Conservation (phyloP, 2,113 vertebrate species). For the Noctilio leporinus region DNA sequence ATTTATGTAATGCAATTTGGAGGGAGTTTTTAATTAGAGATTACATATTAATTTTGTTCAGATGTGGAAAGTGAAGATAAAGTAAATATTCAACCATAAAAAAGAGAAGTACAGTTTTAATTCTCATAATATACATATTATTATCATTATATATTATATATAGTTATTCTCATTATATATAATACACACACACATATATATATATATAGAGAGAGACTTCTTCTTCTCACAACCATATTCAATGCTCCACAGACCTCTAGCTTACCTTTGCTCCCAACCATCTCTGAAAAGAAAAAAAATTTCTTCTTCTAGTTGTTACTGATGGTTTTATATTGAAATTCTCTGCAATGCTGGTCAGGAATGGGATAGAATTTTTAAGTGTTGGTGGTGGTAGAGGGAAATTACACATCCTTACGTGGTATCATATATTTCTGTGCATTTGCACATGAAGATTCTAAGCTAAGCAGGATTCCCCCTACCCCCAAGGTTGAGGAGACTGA, state of each 20-base stretch:
- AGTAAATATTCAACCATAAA: not conserved
- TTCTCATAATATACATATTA: not conserved
- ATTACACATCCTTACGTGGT: not conserved
- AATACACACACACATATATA: too few relatives aligned
- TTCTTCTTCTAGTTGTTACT: not conserved
- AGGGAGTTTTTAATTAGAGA: not conserved
- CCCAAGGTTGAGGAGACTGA: not conserved
- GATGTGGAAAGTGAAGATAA: not conserved
- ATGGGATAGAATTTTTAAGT: not conserved
- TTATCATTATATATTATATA: too few relatives aligned
- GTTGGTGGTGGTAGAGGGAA: not conserved
- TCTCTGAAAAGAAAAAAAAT: constrained; percentile 20
- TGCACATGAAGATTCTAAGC: not conserved
- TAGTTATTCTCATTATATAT: too few relatives aligned
- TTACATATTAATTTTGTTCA: not conserved
- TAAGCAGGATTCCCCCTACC: not conserved
- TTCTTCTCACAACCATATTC: not conserved
- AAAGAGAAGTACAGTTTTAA: not conserved
- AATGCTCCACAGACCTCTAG: not conserved
- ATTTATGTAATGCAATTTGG: not conserved
- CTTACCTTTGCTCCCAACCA: not conserved
- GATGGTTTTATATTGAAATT: not conserved
- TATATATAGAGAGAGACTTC: too few relatives aligned
- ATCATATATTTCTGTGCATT: not conserved
- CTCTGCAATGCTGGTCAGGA: not conserved